Base-by-base conservation (phyloP, 2,888 invertebrate genomes). In the Catocala nupta region DNA sequence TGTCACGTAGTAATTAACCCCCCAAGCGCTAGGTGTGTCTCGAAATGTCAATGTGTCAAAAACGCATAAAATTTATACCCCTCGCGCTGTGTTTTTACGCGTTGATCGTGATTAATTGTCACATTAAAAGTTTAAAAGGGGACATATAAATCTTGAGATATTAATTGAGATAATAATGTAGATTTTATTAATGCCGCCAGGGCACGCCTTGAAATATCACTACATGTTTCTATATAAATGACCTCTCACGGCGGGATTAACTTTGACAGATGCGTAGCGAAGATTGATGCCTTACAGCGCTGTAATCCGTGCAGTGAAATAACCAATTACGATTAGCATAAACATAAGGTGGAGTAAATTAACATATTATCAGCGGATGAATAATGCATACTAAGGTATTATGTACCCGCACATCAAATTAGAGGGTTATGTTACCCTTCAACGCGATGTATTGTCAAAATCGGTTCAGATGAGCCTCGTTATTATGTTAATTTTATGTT, bases 251-350 rank as follows among this genome's bases (percentile, higher is more conserved):
- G 71, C 53, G 69, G 77, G 81, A 86, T 86, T 83, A 83, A 78
- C 72, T 81, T 80, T 86, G 90, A 90, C 88, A 87, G 88, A 90
- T 85, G 87, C 81, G 81, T 82, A 68, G 77, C 68, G 70, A 82
- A 86, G 89, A 90, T 88, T 86, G 89, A 89, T 86, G 85, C 76
- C 74, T 70, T 67, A 74, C 77, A 75, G 74, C 76, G 71, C 76
- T 77, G 81, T 88, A 89, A 90, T 88, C 90, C 84, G 83, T 84
- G 85, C 87, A 82, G 82, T 84, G 87, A 92, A 92, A 92, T 92
- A 92, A 92, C 89, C 92, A 92, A 93, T 93, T 92, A 93, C 81
- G 85, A 92, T 93, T 93, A 92, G 82, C 92, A 93, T 93, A 93
- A 92, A 90, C 91, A 91, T 91, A 90, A 92, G 89, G 90, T 89